Evolutionary conservation across 1,140 invertebrate species (phyloP).

Genomic region (Caerostris darwini): DNA sequence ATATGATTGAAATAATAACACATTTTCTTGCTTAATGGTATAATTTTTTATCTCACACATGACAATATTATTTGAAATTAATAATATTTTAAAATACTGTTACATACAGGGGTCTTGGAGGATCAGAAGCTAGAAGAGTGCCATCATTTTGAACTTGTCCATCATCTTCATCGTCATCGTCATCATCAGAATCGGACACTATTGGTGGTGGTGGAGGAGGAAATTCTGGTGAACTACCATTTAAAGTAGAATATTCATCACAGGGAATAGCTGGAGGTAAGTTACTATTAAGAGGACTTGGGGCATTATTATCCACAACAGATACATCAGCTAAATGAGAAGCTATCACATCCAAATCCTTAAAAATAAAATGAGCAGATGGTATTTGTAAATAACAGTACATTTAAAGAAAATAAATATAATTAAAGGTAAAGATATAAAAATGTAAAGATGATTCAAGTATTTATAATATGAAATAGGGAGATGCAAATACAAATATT

Average conservation of each 20-base stretch:
- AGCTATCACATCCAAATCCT: constrained; percentile 96
- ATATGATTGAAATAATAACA: too few relatives aligned
- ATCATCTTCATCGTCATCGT: constrained; percentile 84
- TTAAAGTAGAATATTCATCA: constrained; percentile 76
- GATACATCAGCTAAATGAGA: constrained; percentile 94
- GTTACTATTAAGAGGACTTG: constrained; percentile 77
- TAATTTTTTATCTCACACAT: too few relatives aligned
- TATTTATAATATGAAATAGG: too few relatives aligned
- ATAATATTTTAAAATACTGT: neutral
- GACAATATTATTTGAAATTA: too few relatives aligned
- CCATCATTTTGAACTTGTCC: constrained; percentile 90
- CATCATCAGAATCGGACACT: constrained; percentile 82
- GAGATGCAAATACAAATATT: too few relatives aligned
- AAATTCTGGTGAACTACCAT: constrained; percentile 78
- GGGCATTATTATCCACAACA: constrained; percentile 79
- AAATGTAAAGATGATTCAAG: too few relatives aligned
- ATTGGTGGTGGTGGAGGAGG: constrained; percentile 79
- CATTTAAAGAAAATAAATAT: neutral
- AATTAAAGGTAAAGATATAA: too few relatives aligned
- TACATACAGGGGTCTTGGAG: constrained; percentile 96
- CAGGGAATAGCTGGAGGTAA: constrained; percentile 63
- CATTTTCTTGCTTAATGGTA: too few relatives aligned
- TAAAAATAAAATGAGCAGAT: constrained; percentile 79
- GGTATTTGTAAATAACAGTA: neutral
- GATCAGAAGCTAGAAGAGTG: constrained; percentile 96